Evolutionary conservation across 2,113 vertebrate species (phyloP), one percentile per base, ranked within the genome.

Genomic region (Leptobrachium ailaonicum): DNA sequence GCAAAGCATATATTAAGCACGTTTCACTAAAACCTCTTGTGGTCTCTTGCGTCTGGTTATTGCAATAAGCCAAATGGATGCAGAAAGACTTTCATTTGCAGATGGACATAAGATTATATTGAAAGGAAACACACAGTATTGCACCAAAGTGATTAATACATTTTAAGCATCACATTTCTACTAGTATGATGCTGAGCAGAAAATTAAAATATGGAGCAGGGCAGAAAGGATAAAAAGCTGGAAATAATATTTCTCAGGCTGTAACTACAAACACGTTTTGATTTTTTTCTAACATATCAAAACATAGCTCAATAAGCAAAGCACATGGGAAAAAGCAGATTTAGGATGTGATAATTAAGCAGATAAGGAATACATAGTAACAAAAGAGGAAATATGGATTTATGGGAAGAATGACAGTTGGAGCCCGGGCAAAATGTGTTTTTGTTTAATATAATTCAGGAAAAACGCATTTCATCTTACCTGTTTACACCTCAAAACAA

Each of bases 391-490:
- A 8, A 20, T 80, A 60, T 42, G 60, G 64, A 68, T 60, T 58
- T 43, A 40, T 32, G 63, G 66, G 69, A 72, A 64, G 20, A 72
- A 72, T n/a, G 4, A 8, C 44, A 54, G 50, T 12, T n/a, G 50
- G 41, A 68, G 40, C 43, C n/a, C 67, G 20, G 44, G 13, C 70
- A 72, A 44, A 50, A 54, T 9, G 5, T 54, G 44, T 50, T 62
- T 10, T 71, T n/a, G 41, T 68, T 50, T 40, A 41, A 71, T 50
- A 13, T 20, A 6, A 14, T 1, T 41, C 71, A 58, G n/a, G 42
- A 73, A 44, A 2, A 11, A 13, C 60, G 56, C 14, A 6, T 41
- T 70, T 82, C 67, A 70, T 82, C 82, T 83, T 85, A 79, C 73
- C 85, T 83, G 72, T 7, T 32, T 32, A 32, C 20, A 32, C 20